Conservation (phyloP, 2,797 vertebrate species). For the Danio choprae region DNA sequence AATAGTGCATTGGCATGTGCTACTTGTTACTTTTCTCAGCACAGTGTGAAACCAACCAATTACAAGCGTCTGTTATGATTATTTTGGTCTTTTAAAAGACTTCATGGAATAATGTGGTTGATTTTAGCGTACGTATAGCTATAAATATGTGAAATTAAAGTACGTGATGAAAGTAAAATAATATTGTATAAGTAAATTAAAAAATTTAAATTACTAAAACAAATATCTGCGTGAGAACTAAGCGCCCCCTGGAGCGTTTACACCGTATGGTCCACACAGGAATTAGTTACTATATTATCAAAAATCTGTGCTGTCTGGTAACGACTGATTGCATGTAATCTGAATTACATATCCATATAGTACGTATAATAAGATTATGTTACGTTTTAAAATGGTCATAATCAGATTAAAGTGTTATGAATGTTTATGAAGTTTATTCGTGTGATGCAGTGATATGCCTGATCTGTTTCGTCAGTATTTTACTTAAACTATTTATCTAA, state of each 20-base stretch:
- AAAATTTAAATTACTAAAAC: background rate
- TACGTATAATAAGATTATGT: too few relatives aligned
- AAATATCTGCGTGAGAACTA: background rate
- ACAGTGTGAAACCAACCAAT: background rate
- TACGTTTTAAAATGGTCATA: too few relatives aligned
- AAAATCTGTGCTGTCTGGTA: background rate
- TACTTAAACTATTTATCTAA: too few relatives aligned
- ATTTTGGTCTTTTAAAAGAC: background rate
- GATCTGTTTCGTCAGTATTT: too few relatives aligned
- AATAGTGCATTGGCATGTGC: background rate
- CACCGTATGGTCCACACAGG: background rate
- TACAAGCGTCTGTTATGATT: background rate
- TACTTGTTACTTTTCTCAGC: background rate
- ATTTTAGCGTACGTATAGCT: background rate
- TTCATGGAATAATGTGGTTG: background rate
- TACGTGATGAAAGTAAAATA: background rate
- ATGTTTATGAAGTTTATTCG: too few relatives aligned
- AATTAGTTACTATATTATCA: background rate
- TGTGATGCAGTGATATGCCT: too few relatives aligned
- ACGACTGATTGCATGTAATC: too few relatives aligned
- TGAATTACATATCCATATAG: too few relatives aligned
- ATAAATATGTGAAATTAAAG: background rate
- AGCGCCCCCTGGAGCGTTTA: constrained; percentile 1
- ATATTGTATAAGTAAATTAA: background rate
- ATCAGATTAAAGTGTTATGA: too few relatives aligned